Base-by-base conservation (phyloP, 2,888 invertebrate species). In the Drosophila nigricruria region DNA sequence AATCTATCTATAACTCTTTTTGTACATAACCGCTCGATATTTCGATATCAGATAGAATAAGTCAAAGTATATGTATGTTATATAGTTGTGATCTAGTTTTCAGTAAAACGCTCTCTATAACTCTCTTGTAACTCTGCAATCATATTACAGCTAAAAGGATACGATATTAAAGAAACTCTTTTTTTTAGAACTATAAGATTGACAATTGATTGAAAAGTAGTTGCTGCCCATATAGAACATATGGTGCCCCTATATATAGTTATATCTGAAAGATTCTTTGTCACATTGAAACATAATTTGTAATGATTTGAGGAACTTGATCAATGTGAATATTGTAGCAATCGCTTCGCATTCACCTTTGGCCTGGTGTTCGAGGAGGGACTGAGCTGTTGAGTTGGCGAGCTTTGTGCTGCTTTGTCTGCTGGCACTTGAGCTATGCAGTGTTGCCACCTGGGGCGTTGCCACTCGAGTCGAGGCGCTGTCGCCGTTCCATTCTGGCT, bases 361-460 rank as follows among this genome's bases (percentile, higher is more conserved):
- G 40, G 27, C 10, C 5, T 36, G 34, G n/a, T 16, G 52, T n/a
- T 36, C 20, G 16, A 14, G 38, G 54, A 56, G 38, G 12, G 54
- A 9, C 9, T 9, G 27, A 5, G 43, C n/a, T 25, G 43, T 6
- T 10, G 43, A 8, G 43, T 14, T 20, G 45, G 12, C 16, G 36
- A 36, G 14, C 27, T 43, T 14, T 20, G 42, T 5, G 62, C 30
- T 50, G n/a, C n/a, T n/a, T n/a, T n/a, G 58, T 32, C 20, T 30
- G 30, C 56, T 10, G 45, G 54, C 57, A 72, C 85, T 82, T 60
- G 52, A 85, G 61, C 62, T 61, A 69, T 59, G 80, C 82, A 76
- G 61, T 56, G 63, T 45, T 80, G 83, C 78, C 87, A 70, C 87
- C 88, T 58, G 81, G 63, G 67, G 86, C 69, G 88, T 52, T 82